Percentiles rank a stretch among this genome's conserved stretches.
Evolutionary conservation across 2,797 vertebrate species (phyloP).

Genomic region (Peromyscus nudipes): DNA sequence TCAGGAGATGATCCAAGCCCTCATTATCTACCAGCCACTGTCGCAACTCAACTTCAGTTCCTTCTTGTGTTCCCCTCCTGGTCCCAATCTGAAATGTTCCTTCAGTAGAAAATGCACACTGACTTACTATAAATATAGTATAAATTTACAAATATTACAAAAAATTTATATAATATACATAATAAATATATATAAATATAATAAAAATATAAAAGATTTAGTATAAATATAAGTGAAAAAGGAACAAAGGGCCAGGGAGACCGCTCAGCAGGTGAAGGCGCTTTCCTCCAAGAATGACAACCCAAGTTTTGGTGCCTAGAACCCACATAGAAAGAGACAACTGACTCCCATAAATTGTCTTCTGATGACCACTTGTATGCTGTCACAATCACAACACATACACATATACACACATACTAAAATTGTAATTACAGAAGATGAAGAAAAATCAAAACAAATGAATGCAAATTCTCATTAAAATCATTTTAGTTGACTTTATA

Average conservation of each 20-base stretch:
- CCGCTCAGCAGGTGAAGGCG: rapidly evolving
- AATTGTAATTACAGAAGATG: not conserved
- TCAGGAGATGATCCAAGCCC: not conserved
- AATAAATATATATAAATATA: no score
- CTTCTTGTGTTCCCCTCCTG: not conserved
- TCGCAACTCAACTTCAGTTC: not conserved
- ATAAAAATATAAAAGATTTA: not conserved
- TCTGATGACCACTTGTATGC: not conserved
- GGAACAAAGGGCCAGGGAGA: not conserved
- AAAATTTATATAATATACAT: no score
- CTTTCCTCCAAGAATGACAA: not conserved
- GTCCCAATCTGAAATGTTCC: not conserved
- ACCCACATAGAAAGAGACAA: not conserved
- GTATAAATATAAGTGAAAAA: not conserved
- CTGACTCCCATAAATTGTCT: not conserved
- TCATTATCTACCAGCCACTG: not conserved
- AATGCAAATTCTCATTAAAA: conserved; percentile 35
- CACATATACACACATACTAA: not conserved
- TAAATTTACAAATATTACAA: not conserved
- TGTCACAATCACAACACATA: not conserved
- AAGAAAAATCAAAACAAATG: not conserved
- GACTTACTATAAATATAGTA: not conserved
- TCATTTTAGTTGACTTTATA: conserved; percentile 6
- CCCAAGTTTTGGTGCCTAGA: no score
- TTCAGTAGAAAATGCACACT: not conserved